Conservation (phyloP, 2,888 invertebrate species). For the Melikaiella ostensackeni region DNA sequence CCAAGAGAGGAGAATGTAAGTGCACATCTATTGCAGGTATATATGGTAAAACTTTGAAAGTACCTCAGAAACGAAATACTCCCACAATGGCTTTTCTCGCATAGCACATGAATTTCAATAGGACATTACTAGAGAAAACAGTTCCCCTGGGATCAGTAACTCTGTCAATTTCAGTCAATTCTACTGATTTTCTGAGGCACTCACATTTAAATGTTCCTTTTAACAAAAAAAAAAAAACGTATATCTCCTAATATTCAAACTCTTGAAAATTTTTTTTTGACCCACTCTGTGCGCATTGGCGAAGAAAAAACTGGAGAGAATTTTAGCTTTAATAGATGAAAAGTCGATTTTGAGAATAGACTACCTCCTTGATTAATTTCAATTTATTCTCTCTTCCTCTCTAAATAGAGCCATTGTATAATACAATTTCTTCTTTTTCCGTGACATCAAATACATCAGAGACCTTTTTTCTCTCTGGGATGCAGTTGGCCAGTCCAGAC, state of each 20-base stretch:
- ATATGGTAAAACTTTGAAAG: neutral
- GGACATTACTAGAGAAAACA: constrained; percentile 13
- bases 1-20: neutral
- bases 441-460: neutral
- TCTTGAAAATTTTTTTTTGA: no score
- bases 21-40: neutral
- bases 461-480: neutral
- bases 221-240: no score
- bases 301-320: no score
- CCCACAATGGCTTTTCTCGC: neutral
- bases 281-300: no score
- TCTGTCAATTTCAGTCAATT: neutral
- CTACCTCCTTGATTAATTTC: no score
- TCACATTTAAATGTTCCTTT: neutral
- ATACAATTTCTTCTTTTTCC: neutral
- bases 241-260: no score
- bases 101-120: constrained; percentile 23
- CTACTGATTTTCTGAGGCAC: neutral
- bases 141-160: constrained; percentile 14
- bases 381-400: no score
- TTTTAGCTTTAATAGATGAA: no score
- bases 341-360: no score
- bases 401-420: neutral
- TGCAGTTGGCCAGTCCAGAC: neutral
- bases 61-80: constrained; percentile 9